phyloP scores from a whole-genome alignment of 2,113 vertebrate genomes.

The Ageneiosus marmoratus region DNA sequence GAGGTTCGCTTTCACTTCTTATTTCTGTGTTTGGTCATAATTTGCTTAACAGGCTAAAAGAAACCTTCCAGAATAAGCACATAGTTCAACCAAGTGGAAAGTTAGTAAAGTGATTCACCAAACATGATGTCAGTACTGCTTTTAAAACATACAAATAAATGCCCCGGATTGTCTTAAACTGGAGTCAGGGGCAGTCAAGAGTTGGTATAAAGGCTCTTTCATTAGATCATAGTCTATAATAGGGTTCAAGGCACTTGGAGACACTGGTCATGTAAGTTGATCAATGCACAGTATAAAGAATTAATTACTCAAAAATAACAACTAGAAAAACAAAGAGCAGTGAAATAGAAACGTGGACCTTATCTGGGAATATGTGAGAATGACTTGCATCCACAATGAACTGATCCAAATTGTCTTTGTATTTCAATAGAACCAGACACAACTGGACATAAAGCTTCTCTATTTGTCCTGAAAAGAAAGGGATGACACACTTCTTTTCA shows the following conservation, averaged over 20 bases:
- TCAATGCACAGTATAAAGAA: background rate
- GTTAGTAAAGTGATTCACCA: background rate
- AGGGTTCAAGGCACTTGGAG: background rate
- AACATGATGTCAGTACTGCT: background rate
- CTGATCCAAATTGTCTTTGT: background rate
- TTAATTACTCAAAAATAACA: background rate
- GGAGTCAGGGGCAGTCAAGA: background rate
- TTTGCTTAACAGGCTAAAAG: background rate
- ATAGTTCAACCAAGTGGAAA: background rate
- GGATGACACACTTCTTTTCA: background rate
- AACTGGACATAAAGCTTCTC: background rate
- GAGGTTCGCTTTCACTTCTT: background rate
- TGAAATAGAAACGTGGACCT: background rate
- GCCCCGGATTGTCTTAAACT: background rate
- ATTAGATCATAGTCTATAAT: background rate
- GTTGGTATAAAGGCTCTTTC: background rate
- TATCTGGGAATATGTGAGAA: background rate
- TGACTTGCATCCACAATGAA: background rate
- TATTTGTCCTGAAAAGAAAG: background rate
- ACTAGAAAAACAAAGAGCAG: background rate
- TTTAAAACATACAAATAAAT: background rate
- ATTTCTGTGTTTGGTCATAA: background rate
- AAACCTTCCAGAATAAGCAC: background rate
- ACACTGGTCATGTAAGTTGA: background rate
- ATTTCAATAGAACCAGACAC: background rate